Conservation (phyloP, 1,140 invertebrate genomes). For the Coptotermes formosanus region DNA sequence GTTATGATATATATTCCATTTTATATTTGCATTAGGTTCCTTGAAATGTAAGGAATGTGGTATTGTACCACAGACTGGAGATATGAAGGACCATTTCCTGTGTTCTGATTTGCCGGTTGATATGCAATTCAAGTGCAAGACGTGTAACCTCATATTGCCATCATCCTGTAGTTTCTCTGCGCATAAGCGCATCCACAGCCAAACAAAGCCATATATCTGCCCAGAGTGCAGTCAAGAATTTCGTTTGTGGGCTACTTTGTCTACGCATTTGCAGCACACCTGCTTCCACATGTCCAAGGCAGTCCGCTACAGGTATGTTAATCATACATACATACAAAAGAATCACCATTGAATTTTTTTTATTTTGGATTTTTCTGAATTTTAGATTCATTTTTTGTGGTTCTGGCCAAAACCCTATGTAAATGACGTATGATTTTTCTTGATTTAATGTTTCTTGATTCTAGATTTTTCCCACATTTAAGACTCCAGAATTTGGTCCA, state of each 20-base stretch:
- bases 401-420: too few relatives aligned
- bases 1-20: not conserved
- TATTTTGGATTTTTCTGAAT: too few relatives aligned
- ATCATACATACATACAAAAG: not conserved
- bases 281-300: slow-evolving; percentile 19
- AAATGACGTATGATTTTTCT: too few relatives aligned
- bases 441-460: too few relatives aligned
- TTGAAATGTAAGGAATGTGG: not conserved
- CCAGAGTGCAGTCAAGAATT: slow-evolving; percentile 8
- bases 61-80: not conserved
- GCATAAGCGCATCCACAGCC: not conserved
- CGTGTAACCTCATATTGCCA: not conserved
- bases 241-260: slow-evolving; percentile 9
- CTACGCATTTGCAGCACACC: not conserved
- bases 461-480: too few relatives aligned
- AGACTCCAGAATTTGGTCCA: too few relatives aligned
- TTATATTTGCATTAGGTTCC: not conserved
- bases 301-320: not conserved
- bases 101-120: not conserved
- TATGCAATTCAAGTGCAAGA: not conserved
- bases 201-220: slow-evolving; percentile 21
- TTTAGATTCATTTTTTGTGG: too few relatives aligned
- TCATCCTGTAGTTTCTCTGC: slow-evolving; percentile 3
- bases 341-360: too few relatives aligned
- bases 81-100: slow-evolving; percentile 1